Conservation (phyloP, 2,888 invertebrate species). For the Perithous albicinctus region DNA sequence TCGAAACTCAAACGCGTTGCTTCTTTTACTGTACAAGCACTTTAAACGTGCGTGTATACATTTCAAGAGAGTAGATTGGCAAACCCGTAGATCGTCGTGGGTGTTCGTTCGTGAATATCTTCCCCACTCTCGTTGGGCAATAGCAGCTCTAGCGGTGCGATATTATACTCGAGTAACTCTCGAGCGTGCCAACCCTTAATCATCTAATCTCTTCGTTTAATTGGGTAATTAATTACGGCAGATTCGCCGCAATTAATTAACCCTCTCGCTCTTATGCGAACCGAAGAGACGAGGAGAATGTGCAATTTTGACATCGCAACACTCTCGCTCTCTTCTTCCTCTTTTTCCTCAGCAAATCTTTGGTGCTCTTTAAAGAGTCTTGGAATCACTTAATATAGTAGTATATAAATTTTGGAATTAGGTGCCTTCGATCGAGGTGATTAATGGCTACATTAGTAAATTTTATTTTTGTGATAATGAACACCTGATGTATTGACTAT, state of each 20-base stretch:
- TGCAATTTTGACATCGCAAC: constrained; percentile 33
- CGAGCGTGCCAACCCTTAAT: constrained; percentile 23
- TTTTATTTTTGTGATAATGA: constrained; percentile 10
- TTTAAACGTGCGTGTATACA: neutral
- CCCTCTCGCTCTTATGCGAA: neutral
- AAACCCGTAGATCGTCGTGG: neutral
- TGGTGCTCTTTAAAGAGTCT: neutral
- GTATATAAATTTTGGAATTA: neutral
- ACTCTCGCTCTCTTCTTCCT: neutral
- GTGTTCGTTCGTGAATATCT: constrained; percentile 37
- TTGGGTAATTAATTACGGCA: constrained; percentile 50
- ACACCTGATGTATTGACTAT: neutral
- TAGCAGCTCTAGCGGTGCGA: constrained; percentile 4
- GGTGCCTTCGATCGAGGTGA: neutral
- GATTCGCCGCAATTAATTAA: constrained; percentile 46
- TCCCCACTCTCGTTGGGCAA: neutral
- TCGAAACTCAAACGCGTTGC: constrained; percentile 13
- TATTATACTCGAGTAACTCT: constrained; percentile 40
- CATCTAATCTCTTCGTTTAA: constrained; percentile 56
- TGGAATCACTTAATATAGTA: neutral
- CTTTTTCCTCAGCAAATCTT: neutral
- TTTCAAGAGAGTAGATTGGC: neutral
- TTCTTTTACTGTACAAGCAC: constrained; percentile 4
- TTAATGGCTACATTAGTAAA: neutral
- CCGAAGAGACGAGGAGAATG: neutral